Conservation (phyloP, 2,888 invertebrate species). For the Ennomos fuscantarius region DNA sequence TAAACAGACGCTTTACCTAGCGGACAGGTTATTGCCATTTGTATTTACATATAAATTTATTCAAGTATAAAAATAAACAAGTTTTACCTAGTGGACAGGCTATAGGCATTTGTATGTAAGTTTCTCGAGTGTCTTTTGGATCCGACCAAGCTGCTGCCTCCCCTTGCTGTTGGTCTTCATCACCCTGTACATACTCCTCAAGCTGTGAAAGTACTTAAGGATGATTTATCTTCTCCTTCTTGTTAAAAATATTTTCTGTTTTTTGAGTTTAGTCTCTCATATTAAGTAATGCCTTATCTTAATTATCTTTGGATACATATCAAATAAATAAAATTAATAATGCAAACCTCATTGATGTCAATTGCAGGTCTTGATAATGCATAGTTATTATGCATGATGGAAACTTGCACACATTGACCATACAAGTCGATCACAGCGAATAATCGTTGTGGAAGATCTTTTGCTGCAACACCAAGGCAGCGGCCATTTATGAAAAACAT, state of each 20-base stretch:
- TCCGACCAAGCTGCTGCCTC: constrained; percentile 28
- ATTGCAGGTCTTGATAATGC: constrained; percentile 56
- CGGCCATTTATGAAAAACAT: constrained; percentile 95
- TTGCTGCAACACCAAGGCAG: constrained; percentile 94
- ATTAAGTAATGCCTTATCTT: too few relatives aligned
- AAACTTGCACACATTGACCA: constrained; percentile 97
- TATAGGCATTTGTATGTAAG: constrained; percentile 30
- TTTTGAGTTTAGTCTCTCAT: too few relatives aligned
- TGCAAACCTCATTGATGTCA: constrained; percentile 61
- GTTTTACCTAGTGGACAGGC: constrained; percentile 29
- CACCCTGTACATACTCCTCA: constrained; percentile 8
- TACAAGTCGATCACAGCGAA: constrained; percentile 98
- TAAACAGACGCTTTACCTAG: constrained; percentile 26
- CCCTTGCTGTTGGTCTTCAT: constrained; percentile 2
- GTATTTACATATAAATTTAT: constrained; percentile 2
- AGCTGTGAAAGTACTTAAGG: constrained; percentile 7
- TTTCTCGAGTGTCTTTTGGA: constrained; percentile 8
- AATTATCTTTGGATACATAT: too few relatives aligned
- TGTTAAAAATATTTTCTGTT: too few relatives aligned
- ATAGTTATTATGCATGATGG: constrained; percentile 62
- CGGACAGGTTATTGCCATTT: constrained; percentile 26
- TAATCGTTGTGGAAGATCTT: constrained; percentile 90
- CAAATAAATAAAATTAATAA: too few relatives aligned
- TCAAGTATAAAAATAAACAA: background rate
- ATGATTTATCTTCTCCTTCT: too few relatives aligned